Evolutionary conservation across 1,140 invertebrate genomes (phyloP).

Genomic region (Tetragonula clypearis): DNA sequence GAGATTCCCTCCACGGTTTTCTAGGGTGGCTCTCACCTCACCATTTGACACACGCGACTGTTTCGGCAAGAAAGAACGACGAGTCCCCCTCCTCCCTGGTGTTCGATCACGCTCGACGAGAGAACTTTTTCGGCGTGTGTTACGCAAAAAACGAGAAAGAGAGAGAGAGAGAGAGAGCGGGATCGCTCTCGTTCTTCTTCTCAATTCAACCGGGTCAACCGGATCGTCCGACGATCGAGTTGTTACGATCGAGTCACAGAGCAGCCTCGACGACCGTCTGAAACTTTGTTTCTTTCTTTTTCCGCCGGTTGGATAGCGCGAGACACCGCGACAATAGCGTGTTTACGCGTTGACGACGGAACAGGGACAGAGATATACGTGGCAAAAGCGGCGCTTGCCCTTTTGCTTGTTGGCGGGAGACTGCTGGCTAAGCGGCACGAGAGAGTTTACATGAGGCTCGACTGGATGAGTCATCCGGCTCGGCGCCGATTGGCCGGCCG

Average conservation of each 20-base stretch:
- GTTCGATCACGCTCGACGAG: neutral
- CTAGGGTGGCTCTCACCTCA: slow-evolving; percentile 50
- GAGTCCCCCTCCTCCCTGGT: neutral
- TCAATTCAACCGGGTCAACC: too few species aligned
- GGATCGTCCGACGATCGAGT: too few species aligned
- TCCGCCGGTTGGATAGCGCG: too few species aligned
- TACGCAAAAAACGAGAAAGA: slow-evolving; percentile 6
- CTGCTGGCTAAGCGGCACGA: slow-evolving; percentile 66
- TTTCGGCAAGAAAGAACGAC: neutral
- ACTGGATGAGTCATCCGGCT: slow-evolving; percentile 70
- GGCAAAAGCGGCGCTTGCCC: slow-evolving; percentile 26
- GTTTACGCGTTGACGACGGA: slow-evolving; percentile 5
- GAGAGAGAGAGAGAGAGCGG: neutral
- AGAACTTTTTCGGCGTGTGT: slow-evolving; percentile 6
- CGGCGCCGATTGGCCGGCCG: slow-evolving; percentile 66
- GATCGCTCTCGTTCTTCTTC: neutral
- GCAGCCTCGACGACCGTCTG: too few species aligned
- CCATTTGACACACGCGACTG: slow-evolving; percentile 59
- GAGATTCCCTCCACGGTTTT: slow-evolving; percentile 30
- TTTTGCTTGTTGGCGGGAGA: slow-evolving; percentile 68
- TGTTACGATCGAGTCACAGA: too few species aligned
- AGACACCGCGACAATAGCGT: slow-evolving; percentile 22
- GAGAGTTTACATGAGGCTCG: slow-evolving; percentile 73
- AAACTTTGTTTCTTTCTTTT: neutral
- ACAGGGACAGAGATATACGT: slow-evolving; percentile 31